These are phyloP conservation scores for Catharus fuscescens DNA, from an alignment of 2,113 vertebrate species.

Conservation along the genomic window DNA sequence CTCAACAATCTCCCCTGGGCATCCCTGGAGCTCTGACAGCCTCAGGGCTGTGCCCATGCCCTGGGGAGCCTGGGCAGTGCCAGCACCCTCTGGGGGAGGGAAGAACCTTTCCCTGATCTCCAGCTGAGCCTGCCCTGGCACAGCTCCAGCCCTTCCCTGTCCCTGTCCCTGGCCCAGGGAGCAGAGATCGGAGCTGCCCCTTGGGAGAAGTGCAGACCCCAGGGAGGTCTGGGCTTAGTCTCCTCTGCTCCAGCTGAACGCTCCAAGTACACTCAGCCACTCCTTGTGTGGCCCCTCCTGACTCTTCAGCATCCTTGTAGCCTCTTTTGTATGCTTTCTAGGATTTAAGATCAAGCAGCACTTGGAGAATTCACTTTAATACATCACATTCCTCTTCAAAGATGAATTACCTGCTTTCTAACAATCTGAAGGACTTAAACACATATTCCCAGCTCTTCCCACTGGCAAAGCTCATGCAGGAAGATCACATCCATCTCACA, in stretches of 20 bases:
- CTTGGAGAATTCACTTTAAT: background rate
- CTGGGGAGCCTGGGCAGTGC: background rate
- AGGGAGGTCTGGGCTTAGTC: background rate
- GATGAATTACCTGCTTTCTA: background rate
- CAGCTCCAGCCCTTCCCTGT: background rate
- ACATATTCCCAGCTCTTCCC: background rate
- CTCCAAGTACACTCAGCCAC: accelerated
- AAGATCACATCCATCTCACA: background rate
- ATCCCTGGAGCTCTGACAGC: background rate
- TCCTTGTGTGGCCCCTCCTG: too few species aligned
- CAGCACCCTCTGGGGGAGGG: background rate
- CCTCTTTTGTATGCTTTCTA: background rate
- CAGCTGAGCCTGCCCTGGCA: background rate
- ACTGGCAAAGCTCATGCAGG: background rate
- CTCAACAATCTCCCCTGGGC: accelerated
- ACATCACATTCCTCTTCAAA: background rate
- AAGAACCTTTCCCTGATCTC: background rate
- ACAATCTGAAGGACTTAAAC: background rate
- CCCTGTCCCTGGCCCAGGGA: background rate
- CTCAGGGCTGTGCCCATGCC: background rate
- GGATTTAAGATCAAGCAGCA: background rate
- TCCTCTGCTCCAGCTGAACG: background rate
- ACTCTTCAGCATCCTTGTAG: background rate
- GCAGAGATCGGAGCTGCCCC: background rate
- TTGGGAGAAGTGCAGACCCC: background rate